Evolutionary conservation across 2,113 vertebrate genomes (phyloP), one percentile per base, ranked within the genome.

Genomic region (Archilochus colubris): DNA sequence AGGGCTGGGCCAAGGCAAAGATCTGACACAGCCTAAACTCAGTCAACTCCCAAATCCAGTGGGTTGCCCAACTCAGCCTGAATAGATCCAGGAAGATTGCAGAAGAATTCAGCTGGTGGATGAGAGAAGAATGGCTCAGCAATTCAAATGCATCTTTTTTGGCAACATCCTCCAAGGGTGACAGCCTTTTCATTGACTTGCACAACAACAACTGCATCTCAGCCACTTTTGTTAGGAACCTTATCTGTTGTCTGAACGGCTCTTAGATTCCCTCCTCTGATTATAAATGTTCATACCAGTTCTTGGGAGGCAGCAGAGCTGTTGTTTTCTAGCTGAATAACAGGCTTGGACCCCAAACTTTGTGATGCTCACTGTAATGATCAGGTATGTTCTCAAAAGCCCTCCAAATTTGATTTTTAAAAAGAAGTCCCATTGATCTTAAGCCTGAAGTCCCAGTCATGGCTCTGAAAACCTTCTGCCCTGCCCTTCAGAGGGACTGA

Each of bases 211-310:
- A 24, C 22, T 86, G 64, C 86, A 86, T 63, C 57, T 59, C 94
- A 88, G 91, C 21, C 86, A 72, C 80, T 93, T 61, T 40, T 44
- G 18, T 90, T 78, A 59, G 36, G 10, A 81, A 93, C 57, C 88
- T 94, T 95, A 93, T 88, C 95, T 92, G 73, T 6, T 78, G 64
- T 83, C 81, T 90, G 88, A 95, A 94, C 75, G 91, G 91, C 86
- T 91, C 73, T 94, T 64, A 92, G 86, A 78, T 95, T 90, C 76
- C 94, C 72, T 86, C 86, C 86, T 57, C 73, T 4, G 48, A 94
- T 91, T 94, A 86, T 74, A 93, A 93, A 91, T 68, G 91, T 93
- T 90, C 3, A 3, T 78, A 84, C 76, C 78, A 91, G 83, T 40
- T 86, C 86, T 73, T 63, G 61, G 12, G 64, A 95, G 73, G 74